A percentile compares a stretch with the other conserved stretches of the same genome.
Conservation (phyloP, 2,113 vertebrate species). For the Semicossyphus pulcher region DNA sequence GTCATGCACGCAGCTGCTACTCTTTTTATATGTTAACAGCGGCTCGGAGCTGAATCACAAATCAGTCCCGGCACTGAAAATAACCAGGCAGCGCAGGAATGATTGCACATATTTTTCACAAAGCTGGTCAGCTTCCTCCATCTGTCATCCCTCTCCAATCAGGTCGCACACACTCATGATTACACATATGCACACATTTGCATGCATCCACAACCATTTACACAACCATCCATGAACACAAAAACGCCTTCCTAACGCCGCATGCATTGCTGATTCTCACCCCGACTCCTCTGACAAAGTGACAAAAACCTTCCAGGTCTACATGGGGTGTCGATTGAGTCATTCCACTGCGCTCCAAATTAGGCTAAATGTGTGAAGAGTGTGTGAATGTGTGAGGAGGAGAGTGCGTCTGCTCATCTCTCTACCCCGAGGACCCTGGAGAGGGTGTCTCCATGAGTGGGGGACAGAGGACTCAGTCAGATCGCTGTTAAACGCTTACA, state of each 20-base stretch:
- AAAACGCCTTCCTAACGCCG: not conserved
- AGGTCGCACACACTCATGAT: not conserved
- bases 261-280: conserved; percentile 9
- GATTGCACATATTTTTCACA: conserved; percentile 27
- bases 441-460: conserved; percentile 51
- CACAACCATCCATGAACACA: not conserved
- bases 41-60: conserved; percentile 46
- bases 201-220: not conserved
- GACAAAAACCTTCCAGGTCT: conserved; percentile 20
- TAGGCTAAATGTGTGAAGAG: conserved; percentile 8
- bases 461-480: conserved; percentile 41
- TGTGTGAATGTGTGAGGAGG: conserved; percentile 30
- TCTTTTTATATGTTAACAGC: conserved; percentile 51
- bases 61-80: conserved; percentile 30
- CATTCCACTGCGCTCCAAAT: conserved; percentile 12
- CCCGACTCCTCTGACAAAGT: conserved; percentile 19
- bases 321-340: conserved; percentile 10
- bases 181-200: not conserved
- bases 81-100: conserved; percentile 1
- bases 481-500: conserved; percentile 57
- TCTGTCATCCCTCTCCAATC: conserved; percentile 33
- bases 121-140: conserved; percentile 23
- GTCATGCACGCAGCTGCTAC: conserved; percentile 52
- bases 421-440: conserved; percentile 47
- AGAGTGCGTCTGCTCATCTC: conserved; percentile 29